Percentiles rank a stretch among this genome's conserved stretches.
Evolutionary conservation across 2,888 invertebrate genomes (phyloP).

Genomic region (Helobdella robusta): DNA sequence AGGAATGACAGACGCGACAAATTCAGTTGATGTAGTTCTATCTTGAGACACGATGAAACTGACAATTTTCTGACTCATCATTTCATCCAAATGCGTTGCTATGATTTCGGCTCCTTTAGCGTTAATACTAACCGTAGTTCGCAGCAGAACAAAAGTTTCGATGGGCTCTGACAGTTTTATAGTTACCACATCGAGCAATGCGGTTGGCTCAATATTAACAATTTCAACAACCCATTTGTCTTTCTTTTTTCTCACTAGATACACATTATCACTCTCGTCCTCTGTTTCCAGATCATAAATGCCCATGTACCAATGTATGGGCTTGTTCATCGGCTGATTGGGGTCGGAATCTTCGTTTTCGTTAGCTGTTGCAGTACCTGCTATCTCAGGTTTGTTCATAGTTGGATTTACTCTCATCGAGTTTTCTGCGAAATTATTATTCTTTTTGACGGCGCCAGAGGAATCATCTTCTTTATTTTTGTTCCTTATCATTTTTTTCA

Average conservation of each 20-base stretch:
- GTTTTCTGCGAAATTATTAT: neutral
- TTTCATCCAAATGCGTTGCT: constrained; percentile 13
- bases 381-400: neutral
- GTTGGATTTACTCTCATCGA: neutral
- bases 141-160: constrained; percentile 22
- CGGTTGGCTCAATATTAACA: constrained; percentile 3
- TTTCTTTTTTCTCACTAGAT: constrained; percentile 26
- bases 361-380: neutral
- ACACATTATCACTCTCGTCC: constrained; percentile 28
- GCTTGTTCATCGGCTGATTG: constrained; percentile 9
- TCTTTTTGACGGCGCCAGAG: neutral
- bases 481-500: constrained; percentile 20
- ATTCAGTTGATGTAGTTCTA: constrained; percentile 39
- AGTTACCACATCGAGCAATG: constrained; percentile 9
- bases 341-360: constrained; percentile 21
- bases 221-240: constrained; percentile 24
- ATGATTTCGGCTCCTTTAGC: constrained; percentile 26
- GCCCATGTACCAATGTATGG: constrained; percentile 29
- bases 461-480: constrained; percentile 11
- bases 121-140: constrained; percentile 22
- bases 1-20: constrained; percentile 38
- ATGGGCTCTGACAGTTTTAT: constrained; percentile 25
- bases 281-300: constrained; percentile 27
- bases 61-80: constrained; percentile 19
- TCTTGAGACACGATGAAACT: constrained; percentile 24